These are phyloP conservation scores for Hyperoodon ampullatus DNA, from an alignment of 2,113 vertebrate genomes.

Conservation along the genomic window DNA sequence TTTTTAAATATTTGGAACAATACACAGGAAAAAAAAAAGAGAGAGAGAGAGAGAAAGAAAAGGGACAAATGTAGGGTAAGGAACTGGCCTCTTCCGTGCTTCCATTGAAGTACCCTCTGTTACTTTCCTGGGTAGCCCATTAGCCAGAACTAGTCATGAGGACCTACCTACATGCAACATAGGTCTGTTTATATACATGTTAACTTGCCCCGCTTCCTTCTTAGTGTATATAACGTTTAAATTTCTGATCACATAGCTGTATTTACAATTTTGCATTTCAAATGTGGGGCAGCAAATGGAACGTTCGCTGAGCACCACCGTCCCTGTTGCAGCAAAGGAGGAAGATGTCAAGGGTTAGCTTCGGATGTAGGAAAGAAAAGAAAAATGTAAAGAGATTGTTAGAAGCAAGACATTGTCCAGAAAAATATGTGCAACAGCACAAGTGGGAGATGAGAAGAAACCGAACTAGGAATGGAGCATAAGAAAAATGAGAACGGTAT, in stretches of 20 bases:
- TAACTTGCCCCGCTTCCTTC: neutral
- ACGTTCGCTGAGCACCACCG: neutral
- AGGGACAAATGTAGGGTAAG: neutral
- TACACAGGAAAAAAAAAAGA: neutral
- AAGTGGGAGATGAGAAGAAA: neutral
- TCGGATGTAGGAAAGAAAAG: neutral
- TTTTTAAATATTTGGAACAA: neutral
- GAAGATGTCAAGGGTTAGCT: neutral
- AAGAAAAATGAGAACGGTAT: neutral
- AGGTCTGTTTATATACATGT: neutral
- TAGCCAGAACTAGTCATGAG: neutral
- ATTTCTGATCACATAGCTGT: neutral
- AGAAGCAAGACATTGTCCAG: neutral
- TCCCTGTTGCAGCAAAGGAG: neutral
- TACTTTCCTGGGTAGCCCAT: neutral
- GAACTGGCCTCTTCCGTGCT: neutral
- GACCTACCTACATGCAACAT: neutral
- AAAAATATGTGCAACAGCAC: neutral
- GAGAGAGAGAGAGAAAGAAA: neutral
- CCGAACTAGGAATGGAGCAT: neutral
- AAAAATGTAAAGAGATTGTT: neutral
- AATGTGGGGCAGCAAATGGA: neutral
- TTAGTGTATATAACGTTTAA: constrained; percentile 45
- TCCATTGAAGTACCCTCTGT: neutral
- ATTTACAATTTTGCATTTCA: constrained; percentile 38